Conservation (phyloP, 2,888 invertebrate species). For the Mesorhabditis belari region DNA sequence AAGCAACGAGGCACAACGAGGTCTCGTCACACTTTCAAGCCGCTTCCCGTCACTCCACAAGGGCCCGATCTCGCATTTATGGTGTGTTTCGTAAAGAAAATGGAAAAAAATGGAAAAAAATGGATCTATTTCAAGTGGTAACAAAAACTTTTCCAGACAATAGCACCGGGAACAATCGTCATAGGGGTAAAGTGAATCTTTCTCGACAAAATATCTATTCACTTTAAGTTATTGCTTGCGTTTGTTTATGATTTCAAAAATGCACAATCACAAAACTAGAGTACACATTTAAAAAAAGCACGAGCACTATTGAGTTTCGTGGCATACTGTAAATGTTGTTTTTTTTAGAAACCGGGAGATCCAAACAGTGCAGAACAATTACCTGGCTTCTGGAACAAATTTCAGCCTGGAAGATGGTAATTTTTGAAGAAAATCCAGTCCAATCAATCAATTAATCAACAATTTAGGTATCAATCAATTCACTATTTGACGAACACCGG, state of each 20-base stretch:
- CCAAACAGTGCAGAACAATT: constrained; percentile 12
- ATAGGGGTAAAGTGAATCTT: not conserved
- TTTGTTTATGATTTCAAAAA: too few relatives aligned
- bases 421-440: constrained; percentile 14
- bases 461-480: constrained; percentile 18
- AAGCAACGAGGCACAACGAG: constrained; percentile 4
- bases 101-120: too few relatives aligned
- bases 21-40: constrained; percentile 41
- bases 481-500: constrained; percentile 51
- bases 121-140: too few relatives aligned
- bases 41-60: constrained; percentile 29
- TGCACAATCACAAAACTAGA: too few relatives aligned
- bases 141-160: too few relatives aligned
- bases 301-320: too few relatives aligned
- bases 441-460: not conserved
- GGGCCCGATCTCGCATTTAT: constrained; percentile 28
- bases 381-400: constrained; percentile 49
- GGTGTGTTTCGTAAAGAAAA: not conserved
- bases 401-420: constrained; percentile 51
- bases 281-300: too few relatives aligned
- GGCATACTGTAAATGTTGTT: too few relatives aligned
- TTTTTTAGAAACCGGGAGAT: constrained; percentile 24
- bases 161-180: not conserved
- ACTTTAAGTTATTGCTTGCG: not conserved
- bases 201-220: not conserved